Evolutionary conservation across 1,140 invertebrate species (phyloP).

Genomic region (Palaemon carinicauda): DNA sequence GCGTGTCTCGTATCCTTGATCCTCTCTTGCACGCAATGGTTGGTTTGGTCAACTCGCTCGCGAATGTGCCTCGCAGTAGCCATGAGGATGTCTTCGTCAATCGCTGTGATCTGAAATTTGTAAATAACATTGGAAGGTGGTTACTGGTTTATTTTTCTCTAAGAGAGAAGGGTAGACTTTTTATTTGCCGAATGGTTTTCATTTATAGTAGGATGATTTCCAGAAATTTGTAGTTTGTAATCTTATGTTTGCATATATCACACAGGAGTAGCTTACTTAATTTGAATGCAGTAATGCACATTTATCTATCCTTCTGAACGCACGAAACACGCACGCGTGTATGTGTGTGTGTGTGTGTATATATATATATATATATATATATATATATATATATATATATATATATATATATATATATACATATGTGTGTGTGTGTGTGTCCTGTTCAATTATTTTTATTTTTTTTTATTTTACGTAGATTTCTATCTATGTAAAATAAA

Average conservation of each 20-base stretch:
- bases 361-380: neutral
- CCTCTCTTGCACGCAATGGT: slow-evolving; percentile 12
- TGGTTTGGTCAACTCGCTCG: slow-evolving; percentile 28
- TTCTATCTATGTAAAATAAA: too few relatives aligned
- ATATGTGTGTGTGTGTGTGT: neutral
- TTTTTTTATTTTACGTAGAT: too few relatives aligned
- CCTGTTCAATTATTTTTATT: neutral
- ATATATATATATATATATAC: neutral
- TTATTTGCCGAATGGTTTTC: neutral
- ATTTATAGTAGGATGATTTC: neutral
- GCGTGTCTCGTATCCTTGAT: slow-evolving; percentile 18
- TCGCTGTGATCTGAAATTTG: neutral
- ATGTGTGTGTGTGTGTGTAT: neutral
- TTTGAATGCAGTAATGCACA: too few relatives aligned
- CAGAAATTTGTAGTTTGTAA: too few relatives aligned
- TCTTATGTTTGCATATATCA: too few relatives aligned
- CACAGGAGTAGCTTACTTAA: too few relatives aligned
- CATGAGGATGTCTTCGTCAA: slow-evolving; percentile 28
- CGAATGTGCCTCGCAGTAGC: neutral
- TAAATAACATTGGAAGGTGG: neutral
- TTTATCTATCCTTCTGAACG: too few relatives aligned
- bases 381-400: neutral
- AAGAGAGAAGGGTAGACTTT: neutral
- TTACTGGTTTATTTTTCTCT: neutral
- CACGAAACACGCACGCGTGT: neutral